Evolutionary conservation across 2,113 vertebrate species (phyloP).

Genomic region (Perca fluviatilis): DNA sequence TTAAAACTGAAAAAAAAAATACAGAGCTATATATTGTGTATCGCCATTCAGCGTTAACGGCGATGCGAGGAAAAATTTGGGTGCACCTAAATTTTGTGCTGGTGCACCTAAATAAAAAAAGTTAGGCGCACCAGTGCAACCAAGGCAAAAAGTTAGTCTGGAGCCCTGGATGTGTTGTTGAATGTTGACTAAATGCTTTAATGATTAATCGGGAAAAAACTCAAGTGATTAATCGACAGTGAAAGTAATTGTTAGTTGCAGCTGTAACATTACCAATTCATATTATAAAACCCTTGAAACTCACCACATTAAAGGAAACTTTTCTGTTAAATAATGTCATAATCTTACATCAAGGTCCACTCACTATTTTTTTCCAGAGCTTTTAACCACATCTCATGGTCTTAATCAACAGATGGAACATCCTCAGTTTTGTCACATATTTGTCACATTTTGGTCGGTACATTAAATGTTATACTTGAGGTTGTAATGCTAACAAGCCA

Average conservation of each 20-base stretch:
- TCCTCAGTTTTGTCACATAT: not conserved
- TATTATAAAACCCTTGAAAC: not conserved
- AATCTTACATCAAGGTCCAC: not conserved
- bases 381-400: not conserved
- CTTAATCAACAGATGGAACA: not conserved
- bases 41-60: too few species aligned
- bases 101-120: too few species aligned
- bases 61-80: too few species aligned
- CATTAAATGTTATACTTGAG: not conserved
- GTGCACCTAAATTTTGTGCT: too few species aligned
- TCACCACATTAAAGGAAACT: not conserved
- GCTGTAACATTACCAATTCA: not conserved
- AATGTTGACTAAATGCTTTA: too few species aligned
- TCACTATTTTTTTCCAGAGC: not conserved
- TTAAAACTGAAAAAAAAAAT: too few species aligned
- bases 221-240: too few species aligned
- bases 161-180: too few species aligned
- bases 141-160: too few species aligned
- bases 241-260: not conserved
- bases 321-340: not conserved
- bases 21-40: too few species aligned
- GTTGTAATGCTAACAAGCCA: not conserved
- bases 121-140: too few species aligned
- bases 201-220: too few species aligned
- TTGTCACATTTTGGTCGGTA: not conserved